phyloP scores from a whole-genome alignment of 2,888 invertebrate species.

The Metacarcinus magister region DNA sequence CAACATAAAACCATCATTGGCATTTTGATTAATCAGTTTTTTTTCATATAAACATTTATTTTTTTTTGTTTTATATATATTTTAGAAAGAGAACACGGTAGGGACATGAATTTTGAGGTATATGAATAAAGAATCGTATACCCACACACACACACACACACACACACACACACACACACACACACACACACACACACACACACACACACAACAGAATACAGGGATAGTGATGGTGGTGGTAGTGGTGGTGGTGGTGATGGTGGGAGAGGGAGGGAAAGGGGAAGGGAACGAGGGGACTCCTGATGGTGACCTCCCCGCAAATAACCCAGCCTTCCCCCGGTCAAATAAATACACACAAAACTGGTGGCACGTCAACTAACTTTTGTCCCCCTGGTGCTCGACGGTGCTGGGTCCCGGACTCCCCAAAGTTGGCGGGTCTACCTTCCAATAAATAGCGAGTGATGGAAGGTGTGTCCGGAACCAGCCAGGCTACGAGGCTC shows the following conservation, averaged over 20 bases:
- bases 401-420: not conserved
- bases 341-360: constrained; percentile 48
- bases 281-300: not conserved
- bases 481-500: not conserved
- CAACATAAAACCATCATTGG: not conserved
- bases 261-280: not conserved
- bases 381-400: constrained; percentile 22
- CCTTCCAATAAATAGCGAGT: constrained; percentile 45
- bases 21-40: not conserved
- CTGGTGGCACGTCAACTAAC: constrained; percentile 48
- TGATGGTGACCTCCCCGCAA: constrained; percentile 11
- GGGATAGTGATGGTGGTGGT: no score
- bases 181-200: not conserved
- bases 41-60: not conserved
- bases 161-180: not conserved
- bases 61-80: no score
- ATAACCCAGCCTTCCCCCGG: constrained; percentile 35
- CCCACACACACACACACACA: constrained; percentile 26
- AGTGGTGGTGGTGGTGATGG: no score
- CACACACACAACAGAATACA: constrained; percentile 12
- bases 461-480: constrained; percentile 28
- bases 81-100: not conserved
- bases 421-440: constrained; percentile 34
- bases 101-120: not conserved
- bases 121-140: not conserved